Evolutionary conservation across 2,888 invertebrate species (phyloP).

Genomic region (Trypoxylon attenuatum): DNA sequence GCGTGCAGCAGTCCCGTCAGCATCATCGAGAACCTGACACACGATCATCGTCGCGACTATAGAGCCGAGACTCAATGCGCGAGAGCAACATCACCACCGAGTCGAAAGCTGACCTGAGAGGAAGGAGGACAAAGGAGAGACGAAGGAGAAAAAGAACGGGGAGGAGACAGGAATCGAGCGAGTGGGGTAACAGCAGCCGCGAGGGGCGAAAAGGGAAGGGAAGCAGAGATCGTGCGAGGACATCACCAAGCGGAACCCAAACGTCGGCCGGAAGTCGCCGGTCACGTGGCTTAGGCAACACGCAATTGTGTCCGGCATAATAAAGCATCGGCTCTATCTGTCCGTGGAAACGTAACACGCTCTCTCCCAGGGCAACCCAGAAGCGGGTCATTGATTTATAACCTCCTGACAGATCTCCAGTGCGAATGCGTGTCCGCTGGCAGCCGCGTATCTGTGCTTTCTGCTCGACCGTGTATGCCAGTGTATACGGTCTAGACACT

Average conservation of each 20-base stretch:
- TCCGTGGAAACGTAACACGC: slow-evolving; percentile 55
- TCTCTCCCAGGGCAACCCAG: slow-evolving; percentile 45
- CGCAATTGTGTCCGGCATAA: slow-evolving; percentile 75
- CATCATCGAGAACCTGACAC: slow-evolving; percentile 38
- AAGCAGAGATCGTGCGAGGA: slow-evolving; percentile 45
- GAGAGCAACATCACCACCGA: no score
- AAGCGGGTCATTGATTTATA: slow-evolving; percentile 51
- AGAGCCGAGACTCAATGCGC: no score
- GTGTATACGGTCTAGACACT: slow-evolving; percentile 11
- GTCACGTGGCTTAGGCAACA: slow-evolving; percentile 75
- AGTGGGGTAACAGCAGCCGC: no score
- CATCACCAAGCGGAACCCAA: slow-evolving; percentile 72
- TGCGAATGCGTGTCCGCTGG: background rate
- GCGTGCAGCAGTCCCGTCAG: slow-evolving; percentile 15
- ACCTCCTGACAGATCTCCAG: slow-evolving; percentile 42
- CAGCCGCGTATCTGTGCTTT: background rate
- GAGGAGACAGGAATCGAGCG: slow-evolving; percentile 4
- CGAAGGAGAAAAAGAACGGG: slow-evolving; percentile 6
- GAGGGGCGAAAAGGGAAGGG: background rate
- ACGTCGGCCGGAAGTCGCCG: slow-evolving; percentile 73
- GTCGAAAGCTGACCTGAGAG: no score
- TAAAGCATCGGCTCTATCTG: slow-evolving; percentile 67
- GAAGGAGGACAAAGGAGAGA: background rate
- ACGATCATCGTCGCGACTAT: slow-evolving; percentile 45
- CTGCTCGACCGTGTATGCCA: slow-evolving; percentile 1